Percentiles rank a stretch among this genome's conserved stretches.
These are phyloP conservation scores for Dendronephthya gigantea DNA, from an alignment of 64 coral and sea anemone species.

Conservation along the genomic window DNA sequence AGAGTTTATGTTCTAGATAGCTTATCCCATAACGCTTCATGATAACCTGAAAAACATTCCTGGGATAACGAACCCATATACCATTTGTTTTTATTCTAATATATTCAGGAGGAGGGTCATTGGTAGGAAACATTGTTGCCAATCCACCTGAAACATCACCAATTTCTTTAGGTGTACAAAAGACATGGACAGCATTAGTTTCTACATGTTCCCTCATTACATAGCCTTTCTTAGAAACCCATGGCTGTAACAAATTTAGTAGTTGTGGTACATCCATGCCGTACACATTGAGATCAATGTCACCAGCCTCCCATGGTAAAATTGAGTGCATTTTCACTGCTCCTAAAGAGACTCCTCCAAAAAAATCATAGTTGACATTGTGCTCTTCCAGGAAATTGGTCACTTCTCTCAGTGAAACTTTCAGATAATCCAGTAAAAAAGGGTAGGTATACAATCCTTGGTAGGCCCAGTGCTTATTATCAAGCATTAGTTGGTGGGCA, in stretches of 20 bases:
- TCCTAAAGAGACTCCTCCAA: neutral
- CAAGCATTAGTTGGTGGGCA: neutral
- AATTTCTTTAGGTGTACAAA: neutral
- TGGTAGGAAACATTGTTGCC: neutral
- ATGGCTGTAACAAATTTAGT: neutral
- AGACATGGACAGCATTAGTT: neutral
- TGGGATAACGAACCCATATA: neutral
- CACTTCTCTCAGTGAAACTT: neutral
- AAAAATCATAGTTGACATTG: neutral
- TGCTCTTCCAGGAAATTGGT: neutral
- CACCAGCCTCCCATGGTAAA: neutral
- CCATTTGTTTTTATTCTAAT: neutral
- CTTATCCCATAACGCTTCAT: neutral
- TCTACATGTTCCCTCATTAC: neutral
- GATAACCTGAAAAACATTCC: neutral
- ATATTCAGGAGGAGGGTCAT: neutral
- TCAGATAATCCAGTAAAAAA: neutral
- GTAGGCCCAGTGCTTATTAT: neutral
- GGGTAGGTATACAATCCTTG: neutral
- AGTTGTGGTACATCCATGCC: neutral
- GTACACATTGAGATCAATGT: neutral
- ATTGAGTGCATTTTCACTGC: conserved; percentile 7
- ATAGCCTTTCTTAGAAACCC: neutral
- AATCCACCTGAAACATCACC: neutral
- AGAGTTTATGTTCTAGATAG: neutral